Evolutionary conservation across 2,113 vertebrate species (phyloP).

Genomic region (Cichladusa arquata): DNA sequence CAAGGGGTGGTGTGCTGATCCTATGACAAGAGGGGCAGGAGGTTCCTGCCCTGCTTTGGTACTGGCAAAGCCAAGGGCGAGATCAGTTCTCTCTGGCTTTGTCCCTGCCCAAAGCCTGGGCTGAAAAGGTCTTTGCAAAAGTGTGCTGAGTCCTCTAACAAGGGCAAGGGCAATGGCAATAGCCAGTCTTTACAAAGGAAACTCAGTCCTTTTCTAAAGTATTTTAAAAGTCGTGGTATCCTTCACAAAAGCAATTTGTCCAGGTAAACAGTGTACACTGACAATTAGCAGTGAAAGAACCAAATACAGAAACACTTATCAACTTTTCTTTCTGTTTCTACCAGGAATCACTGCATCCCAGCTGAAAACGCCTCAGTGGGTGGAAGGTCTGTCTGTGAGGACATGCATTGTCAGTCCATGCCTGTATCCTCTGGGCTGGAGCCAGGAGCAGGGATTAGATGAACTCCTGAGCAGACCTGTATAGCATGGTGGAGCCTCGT

Average conservation of each 20-base stretch:
- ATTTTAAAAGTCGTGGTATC: not conserved
- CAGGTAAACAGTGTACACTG: not conserved
- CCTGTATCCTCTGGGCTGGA: not conserved
- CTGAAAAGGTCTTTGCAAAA: constrained; percentile 7
- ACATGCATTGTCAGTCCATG: not conserved
- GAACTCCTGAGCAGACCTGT: not conserved
- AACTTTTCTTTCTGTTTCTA: not conserved
- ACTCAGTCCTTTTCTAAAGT: not conserved
- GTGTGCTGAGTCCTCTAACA: not conserved
- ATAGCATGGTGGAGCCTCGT: not conserved
- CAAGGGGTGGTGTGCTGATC: not conserved
- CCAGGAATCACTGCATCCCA: not conserved
- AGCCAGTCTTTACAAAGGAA: not conserved
- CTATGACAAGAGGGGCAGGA: not conserved
- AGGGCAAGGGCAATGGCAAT: not conserved
- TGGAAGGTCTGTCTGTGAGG: not conserved
- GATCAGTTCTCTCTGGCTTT: not conserved
- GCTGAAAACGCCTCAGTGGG: not conserved
- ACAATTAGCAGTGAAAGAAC: not conserved
- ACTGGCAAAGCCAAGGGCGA: not conserved
- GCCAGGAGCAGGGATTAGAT: not conserved
- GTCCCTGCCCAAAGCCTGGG: not conserved
- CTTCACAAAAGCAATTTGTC: not conserved
- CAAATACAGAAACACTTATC: not conserved
- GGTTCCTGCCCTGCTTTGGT: not conserved